Evolutionary conservation across 2,113 vertebrate genomes (phyloP).

Genomic region (Hirundichthys speculiger): DNA sequence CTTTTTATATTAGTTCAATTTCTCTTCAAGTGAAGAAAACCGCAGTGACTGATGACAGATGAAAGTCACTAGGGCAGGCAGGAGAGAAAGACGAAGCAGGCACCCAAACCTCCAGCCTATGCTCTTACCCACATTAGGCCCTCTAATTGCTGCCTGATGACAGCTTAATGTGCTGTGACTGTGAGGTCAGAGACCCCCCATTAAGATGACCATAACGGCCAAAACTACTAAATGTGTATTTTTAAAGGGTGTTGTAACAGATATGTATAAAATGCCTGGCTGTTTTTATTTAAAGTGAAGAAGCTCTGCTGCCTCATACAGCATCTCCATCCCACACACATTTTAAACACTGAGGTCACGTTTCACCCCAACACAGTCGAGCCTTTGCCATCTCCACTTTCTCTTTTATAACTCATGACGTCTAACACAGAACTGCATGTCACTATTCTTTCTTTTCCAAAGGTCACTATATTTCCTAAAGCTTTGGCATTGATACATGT

Average conservation of each 20-base stretch:
- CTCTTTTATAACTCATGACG: conserved; percentile 37
- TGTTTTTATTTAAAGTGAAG: conserved; percentile 7
- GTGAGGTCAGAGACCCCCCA: conserved; percentile 8
- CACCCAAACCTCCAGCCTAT: conserved; percentile 15
- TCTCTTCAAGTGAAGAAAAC: background rate
- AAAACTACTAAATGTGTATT: background rate
- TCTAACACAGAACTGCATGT: background rate
- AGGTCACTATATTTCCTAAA: background rate
- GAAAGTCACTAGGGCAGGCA: background rate
- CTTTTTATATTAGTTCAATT: background rate
- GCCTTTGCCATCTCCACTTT: conserved; percentile 21
- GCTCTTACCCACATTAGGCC: conserved; percentile 16
- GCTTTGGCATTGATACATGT: background rate
- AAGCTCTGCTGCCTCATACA: conserved; percentile 8
- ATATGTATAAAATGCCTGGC: background rate
- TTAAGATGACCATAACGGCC: background rate
- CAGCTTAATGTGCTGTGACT: conserved; percentile 13
- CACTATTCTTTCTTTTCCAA: conserved; percentile 3
- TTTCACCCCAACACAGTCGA: conserved; percentile 34
- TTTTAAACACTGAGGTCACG: conserved; percentile 30
- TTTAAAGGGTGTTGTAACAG: background rate
- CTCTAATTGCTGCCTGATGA: conserved; percentile 33
- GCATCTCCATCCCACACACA: conserved; percentile 35
- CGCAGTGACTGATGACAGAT: background rate
- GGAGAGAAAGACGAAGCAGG: conserved; percentile 13